phyloP scores from a whole-genome alignment of 2,797 vertebrate species.

The Sebastes matsubarae region DNA sequence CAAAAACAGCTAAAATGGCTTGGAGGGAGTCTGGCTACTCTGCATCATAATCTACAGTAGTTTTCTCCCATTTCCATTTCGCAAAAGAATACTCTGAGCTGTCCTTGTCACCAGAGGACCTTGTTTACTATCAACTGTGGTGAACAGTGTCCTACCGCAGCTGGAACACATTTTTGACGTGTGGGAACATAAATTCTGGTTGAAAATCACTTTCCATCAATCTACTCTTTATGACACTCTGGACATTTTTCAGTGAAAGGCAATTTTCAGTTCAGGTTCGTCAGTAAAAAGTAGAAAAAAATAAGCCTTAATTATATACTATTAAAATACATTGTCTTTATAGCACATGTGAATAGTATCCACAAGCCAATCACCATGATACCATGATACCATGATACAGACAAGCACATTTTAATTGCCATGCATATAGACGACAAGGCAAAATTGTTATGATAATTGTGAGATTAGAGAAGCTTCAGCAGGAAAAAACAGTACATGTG shows the following conservation, averaged over 20 bases:
- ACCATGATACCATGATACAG: not conserved
- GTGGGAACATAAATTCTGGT: constrained; percentile 35
- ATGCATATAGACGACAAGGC: not conserved
- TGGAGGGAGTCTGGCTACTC: not conserved
- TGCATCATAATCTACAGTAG: not conserved
- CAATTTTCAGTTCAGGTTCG: not conserved
- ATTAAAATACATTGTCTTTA: not conserved
- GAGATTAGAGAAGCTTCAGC: not conserved
- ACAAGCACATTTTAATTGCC: not conserved
- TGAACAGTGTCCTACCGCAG: constrained; percentile 28
- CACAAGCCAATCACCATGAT: not conserved
- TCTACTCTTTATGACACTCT: not conserved
- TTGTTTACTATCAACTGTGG: constrained; percentile 59
- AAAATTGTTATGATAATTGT: not conserved
- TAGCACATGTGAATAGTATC: not conserved
- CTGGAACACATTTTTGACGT: constrained; percentile 43
- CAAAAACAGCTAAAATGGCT: not conserved
- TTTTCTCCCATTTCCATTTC: not conserved
- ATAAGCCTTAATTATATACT: not conserved
- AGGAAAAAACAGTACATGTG: not conserved
- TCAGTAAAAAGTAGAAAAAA: not conserved
- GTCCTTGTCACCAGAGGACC: constrained; percentile 19
- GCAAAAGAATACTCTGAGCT: not conserved
- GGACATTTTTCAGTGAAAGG: not conserved
- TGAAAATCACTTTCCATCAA: constrained; percentile 19